A percentile compares a stretch with the other conserved stretches of the same genome.
These are phyloP conservation scores for Melanotaenia parkinsoni DNA, from an alignment of 2,797 vertebrate genomes.

Conservation along the genomic window DNA sequence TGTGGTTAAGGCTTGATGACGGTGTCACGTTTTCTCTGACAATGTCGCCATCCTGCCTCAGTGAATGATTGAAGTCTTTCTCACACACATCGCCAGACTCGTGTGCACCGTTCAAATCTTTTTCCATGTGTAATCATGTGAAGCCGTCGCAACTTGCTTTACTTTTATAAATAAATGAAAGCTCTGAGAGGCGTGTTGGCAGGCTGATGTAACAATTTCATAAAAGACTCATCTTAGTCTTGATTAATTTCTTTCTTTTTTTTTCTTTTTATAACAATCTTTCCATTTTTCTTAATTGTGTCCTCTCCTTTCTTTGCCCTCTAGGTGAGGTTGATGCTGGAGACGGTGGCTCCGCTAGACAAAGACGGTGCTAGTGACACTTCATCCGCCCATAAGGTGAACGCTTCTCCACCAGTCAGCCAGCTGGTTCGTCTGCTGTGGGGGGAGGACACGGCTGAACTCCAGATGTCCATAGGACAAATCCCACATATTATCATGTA, in stretches of 20 bases:
- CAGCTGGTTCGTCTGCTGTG: constrained; percentile 90
- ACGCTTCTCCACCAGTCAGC: constrained; percentile 78
- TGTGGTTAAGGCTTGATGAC: constrained; percentile 52
- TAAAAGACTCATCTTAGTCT: not conserved
- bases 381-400: constrained; percentile 38
- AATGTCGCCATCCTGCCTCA: constrained; percentile 23
- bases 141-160: constrained; percentile 17
- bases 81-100: not conserved
- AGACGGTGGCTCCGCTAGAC: constrained; percentile 77
- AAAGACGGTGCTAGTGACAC: constrained; percentile 20
- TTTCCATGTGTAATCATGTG: constrained; percentile 29
- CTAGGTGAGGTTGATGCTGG: constrained; percentile 93
- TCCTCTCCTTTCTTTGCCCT: not conserved
- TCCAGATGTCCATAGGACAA: constrained; percentile 83
- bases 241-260: not conserved
- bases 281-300: not conserved
- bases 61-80: constrained; percentile 25
- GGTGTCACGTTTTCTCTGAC: constrained; percentile 51
- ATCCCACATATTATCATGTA: constrained; percentile 92
- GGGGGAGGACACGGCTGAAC: constrained; percentile 84
- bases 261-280: not conserved
- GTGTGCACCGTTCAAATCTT: not conserved
- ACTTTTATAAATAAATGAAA: constrained; percentile 37
- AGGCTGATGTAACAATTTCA: constrained; percentile 15
- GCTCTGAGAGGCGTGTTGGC: not conserved